phyloP scores from a whole-genome alignment of 2,797 vertebrate species.

The Odontamblyopus lacepedii region DNA sequence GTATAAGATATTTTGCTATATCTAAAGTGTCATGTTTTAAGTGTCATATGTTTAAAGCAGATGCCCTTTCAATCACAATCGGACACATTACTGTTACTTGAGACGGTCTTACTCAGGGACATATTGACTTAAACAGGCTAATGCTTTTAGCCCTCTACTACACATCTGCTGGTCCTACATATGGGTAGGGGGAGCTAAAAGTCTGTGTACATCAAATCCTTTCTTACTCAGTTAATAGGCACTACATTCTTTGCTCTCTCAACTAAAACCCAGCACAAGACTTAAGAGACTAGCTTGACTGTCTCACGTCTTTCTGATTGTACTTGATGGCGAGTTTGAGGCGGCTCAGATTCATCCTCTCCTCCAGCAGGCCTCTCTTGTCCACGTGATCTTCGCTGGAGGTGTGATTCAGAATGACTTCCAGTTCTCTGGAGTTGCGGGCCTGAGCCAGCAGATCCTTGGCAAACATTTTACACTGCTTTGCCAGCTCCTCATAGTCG shows the following conservation, averaged over 20 bases:
- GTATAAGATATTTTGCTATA: no score
- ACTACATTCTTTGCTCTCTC: not conserved
- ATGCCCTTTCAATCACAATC: no score
- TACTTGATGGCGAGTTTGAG: slow-evolving; percentile 99
- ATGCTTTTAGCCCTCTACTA: not conserved
- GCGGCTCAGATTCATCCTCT: slow-evolving; percentile 97
- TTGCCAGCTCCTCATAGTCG: slow-evolving; percentile 96
- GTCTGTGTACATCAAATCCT: not conserved
- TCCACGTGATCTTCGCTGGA: slow-evolving; percentile 91
- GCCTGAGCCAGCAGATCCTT: slow-evolving; percentile 98
- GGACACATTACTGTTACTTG: no score
- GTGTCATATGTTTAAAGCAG: no score
- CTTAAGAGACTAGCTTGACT: not conserved
- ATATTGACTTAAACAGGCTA: no score
- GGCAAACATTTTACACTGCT: slow-evolving; percentile 98
- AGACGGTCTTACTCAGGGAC: no score
- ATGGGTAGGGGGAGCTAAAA: not conserved
- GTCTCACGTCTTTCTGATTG: slow-evolving; percentile 95
- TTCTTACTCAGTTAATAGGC: not conserved
- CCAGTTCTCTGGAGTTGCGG: slow-evolving; percentile 95
- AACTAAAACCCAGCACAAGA: not conserved
- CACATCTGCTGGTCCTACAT: not conserved
- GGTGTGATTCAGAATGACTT: slow-evolving; percentile 97
- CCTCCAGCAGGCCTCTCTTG: slow-evolving; percentile 94
- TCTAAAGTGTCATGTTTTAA: no score